Evolutionary conservation across 2,797 vertebrate genomes (phyloP).

Genomic region (Euthynnus affinis): DNA sequence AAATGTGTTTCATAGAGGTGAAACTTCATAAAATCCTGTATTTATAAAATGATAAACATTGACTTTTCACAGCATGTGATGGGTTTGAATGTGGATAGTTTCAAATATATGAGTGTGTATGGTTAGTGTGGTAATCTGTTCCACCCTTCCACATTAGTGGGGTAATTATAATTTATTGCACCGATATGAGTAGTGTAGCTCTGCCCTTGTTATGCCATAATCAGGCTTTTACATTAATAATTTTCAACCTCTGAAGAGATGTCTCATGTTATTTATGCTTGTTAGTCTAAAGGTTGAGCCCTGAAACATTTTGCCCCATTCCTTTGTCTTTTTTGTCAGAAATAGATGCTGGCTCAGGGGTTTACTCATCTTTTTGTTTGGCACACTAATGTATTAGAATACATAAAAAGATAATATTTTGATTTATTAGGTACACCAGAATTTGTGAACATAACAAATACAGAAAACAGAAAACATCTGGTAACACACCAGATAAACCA

Average conservation of each 20-base stretch:
- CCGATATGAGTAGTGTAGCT: constrained; percentile 12
- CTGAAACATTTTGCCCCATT: constrained; percentile 30
- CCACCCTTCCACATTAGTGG: constrained; percentile 42
- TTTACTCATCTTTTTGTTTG: constrained; percentile 27
- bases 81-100: neutral
- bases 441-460: neutral
- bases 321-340: constrained; percentile 45
- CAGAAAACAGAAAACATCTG: neutral
- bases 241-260: constrained; percentile 36
- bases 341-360: constrained; percentile 4
- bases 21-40: neutral
- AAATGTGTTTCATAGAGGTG: neutral
- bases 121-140: constrained; percentile 27
- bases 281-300: constrained; percentile 46
- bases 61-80: neutral
- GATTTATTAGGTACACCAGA: neutral
- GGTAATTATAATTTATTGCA: constrained; percentile 48
- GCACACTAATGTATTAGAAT: neutral
- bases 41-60: neutral
- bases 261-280: constrained; percentile 50
- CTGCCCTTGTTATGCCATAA: constrained; percentile 52
- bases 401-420: neutral
- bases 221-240: constrained; percentile 52
- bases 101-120: constrained; percentile 7
- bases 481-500: neutral